These are phyloP conservation scores for Epizoanthus rinbou DNA, from an alignment of 92 coral and sea anemone genomes.

Conservation along the genomic window DNA sequence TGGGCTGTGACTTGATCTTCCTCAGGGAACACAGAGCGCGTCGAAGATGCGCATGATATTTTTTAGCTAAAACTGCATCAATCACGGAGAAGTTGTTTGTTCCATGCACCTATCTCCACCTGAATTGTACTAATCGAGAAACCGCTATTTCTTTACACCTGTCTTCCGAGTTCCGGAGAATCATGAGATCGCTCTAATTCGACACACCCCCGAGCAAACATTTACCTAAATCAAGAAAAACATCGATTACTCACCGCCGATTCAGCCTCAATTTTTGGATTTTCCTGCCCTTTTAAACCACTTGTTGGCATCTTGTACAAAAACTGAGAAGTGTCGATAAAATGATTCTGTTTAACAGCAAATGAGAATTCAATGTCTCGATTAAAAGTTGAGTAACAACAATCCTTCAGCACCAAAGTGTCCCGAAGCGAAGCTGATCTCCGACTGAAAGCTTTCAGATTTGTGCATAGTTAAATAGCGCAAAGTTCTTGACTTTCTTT, in stretches of 20 bases:
- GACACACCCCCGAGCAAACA: slow-evolving; percentile 17
- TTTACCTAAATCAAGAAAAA: not conserved
- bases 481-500: slow-evolving; percentile 1
- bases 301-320: slow-evolving; percentile 22
- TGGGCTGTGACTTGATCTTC: slow-evolving; percentile 26
- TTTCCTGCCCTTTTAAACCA: not conserved
- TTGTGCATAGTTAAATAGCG: slow-evolving; percentile 26
- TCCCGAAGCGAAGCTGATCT: not conserved
- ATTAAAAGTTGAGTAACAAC: not conserved
- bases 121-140: not conserved
- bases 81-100: not conserved
- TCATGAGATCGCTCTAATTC: slow-evolving; percentile 1
- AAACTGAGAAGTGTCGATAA: not conserved
- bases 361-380: not conserved
- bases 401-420: not conserved
- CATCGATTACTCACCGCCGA: slow-evolving; percentile 4
- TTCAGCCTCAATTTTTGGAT: not conserved
- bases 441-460: not conserved
- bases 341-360: not conserved
- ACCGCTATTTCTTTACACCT: too few species aligned
- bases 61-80: not conserved
- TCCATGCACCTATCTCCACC: not conserved
- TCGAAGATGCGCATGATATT: not conserved
- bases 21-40: too few species aligned
- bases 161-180: not conserved